Percentiles rank a stretch among this genome's conserved stretches.
phyloP scores from a whole-genome alignment of 2,797 vertebrate species.

The Lepus oiostolus region DNA sequence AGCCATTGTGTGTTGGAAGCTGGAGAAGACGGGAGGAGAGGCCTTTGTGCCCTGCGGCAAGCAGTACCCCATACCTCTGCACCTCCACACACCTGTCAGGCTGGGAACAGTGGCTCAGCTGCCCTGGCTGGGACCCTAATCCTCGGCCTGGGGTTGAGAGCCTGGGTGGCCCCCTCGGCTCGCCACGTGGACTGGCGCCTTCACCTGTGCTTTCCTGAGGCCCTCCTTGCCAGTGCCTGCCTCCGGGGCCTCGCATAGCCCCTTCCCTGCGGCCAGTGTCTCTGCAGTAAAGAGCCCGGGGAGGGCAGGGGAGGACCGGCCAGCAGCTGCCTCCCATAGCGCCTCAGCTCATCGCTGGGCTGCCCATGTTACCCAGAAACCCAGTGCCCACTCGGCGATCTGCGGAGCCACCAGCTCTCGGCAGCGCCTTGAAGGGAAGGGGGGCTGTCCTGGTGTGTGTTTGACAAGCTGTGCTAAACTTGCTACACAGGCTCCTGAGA shows the following conservation, averaged over 20 bases:
- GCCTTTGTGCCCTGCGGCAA: neutral
- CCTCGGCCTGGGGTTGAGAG: neutral
- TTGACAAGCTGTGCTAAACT: no score
- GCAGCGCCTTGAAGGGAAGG: neutral
- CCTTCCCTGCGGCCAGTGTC: accelerated
- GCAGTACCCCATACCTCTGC: no score
- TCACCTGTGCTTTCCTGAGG: neutral
- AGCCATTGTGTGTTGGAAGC: neutral
- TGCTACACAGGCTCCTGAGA: no score
- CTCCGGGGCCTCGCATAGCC: no score
- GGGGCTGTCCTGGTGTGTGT: neutral
- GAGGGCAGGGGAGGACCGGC: neutral
- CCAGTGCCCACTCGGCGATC: neutral
- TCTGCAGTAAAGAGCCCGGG: neutral
- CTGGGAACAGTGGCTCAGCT: neutral
- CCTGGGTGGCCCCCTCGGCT: neutral
- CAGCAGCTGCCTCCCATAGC: neutral
- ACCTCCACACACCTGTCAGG: no score
- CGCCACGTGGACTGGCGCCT: neutral
- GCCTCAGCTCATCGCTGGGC: neutral
- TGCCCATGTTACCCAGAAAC: neutral
- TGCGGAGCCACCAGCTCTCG: neutral
- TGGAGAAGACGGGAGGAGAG: neutral
- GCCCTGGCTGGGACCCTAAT: neutral
- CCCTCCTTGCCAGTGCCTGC: neutral